These are phyloP conservation scores for Drosophila lutescens DNA, from an alignment of 2,888 invertebrate genomes.

Conservation along the genomic window DNA sequence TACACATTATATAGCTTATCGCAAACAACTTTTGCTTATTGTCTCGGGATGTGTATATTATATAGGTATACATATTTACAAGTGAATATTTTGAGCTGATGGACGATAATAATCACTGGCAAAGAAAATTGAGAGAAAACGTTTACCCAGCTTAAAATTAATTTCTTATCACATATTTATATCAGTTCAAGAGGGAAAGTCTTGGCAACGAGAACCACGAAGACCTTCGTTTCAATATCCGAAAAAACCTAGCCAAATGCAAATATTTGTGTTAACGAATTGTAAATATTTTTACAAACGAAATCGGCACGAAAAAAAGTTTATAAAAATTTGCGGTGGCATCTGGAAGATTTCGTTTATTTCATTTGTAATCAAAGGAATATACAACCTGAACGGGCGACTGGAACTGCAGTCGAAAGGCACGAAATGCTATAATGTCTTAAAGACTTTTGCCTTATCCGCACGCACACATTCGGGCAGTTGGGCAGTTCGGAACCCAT, in stretches of 20 bases:
- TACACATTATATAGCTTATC: constrained; percentile 12
- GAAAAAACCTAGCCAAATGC: constrained; percentile 45
- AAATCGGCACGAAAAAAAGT: constrained; percentile 54
- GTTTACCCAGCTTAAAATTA: neutral
- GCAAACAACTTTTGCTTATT: constrained; percentile 1
- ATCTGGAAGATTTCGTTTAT: constrained; percentile 78
- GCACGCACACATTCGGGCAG: constrained; percentile 12
- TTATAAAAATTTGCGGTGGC: constrained; percentile 70
- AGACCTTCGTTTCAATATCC: neutral
- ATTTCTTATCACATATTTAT: neutral
- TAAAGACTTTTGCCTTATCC: constrained; percentile 49
- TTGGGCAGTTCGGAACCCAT: constrained; percentile 12
- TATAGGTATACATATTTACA: neutral
- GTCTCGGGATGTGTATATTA: constrained; percentile 7
- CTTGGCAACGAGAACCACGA: neutral
- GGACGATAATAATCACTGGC: neutral
- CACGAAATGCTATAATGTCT: constrained; percentile 54
- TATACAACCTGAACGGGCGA: constrained; percentile 43
- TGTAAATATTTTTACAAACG: constrained; percentile 78
- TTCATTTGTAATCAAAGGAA: constrained; percentile 77
- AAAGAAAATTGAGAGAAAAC: neutral
- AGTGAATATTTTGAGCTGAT: neutral
- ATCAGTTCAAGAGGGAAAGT: constrained; percentile 7
- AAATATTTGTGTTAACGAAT: constrained; percentile 72
- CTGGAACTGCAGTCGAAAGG: constrained; percentile 29